A percentile compares a stretch with the other conserved stretches of the same genome.
Evolutionary conservation across 2,113 vertebrate genomes (phyloP).

Genomic region (Rhegmatorhina hoffmannsi): DNA sequence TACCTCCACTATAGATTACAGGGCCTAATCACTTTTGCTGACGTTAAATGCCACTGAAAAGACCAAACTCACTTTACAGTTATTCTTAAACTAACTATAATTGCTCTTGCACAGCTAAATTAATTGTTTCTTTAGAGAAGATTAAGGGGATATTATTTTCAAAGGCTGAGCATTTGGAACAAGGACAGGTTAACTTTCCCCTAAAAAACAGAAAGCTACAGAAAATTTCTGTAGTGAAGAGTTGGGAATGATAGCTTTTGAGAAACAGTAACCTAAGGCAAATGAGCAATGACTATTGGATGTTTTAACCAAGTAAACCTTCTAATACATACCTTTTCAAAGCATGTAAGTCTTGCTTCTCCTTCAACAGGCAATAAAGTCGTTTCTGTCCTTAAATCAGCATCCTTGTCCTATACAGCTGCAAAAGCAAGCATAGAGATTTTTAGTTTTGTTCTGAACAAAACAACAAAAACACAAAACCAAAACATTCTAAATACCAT

Average conservation of each 20-base stretch:
- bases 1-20: neutral
- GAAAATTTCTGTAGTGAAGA: neutral
- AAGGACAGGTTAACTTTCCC: neutral
- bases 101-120: neutral
- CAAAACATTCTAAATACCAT: neutral
- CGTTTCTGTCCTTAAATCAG: neutral
- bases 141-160: neutral
- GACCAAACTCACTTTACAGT: neutral
- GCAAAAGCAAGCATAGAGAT: neutral
- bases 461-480: neutral
- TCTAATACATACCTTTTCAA: slow-evolving; percentile 11
- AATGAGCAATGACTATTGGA: neutral
- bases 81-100: neutral
- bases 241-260: neutral
- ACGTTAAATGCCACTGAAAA: neutral
- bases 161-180: neutral
- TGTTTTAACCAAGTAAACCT: neutral
- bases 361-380: neutral
- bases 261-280: neutral
- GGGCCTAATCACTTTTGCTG: neutral
- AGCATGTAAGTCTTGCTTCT: neutral
- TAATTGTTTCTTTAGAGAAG: neutral
- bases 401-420: neutral
- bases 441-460: neutral
- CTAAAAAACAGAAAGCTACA: neutral